phyloP scores from a whole-genome alignment of 2,113 vertebrate species.

The Turnix velox region DNA sequence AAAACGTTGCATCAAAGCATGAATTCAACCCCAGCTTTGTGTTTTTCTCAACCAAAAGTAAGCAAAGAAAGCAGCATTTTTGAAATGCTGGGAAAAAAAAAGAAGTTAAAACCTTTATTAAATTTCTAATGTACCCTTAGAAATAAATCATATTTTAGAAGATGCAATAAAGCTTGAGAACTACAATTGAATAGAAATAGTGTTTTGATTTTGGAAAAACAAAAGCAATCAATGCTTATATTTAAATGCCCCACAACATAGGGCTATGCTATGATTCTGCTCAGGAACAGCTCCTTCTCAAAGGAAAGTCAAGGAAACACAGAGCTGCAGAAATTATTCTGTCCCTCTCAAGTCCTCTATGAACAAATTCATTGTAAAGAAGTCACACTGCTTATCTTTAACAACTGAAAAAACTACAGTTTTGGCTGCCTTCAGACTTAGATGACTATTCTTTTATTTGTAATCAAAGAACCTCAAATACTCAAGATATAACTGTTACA shows the following conservation, averaged over 20 bases:
- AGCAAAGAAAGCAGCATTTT: neutral
- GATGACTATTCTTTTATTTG: neutral
- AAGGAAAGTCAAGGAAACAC: neutral
- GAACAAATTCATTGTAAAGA: neutral
- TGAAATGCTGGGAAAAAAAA: neutral
- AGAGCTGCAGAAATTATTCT: neutral
- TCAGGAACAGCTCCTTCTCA: neutral
- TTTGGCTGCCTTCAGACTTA: neutral
- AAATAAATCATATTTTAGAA: neutral
- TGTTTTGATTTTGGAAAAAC: neutral
- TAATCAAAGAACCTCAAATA: neutral
- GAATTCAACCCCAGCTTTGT: neutral
- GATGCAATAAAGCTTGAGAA: neutral
- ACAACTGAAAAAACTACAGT: neutral
- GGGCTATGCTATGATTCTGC: neutral
- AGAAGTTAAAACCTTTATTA: neutral
- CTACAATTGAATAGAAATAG: neutral
- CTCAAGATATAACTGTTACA: neutral
- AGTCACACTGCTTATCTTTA: neutral
- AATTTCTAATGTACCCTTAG: neutral
- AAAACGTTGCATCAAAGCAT: neutral
- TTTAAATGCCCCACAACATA: neutral
- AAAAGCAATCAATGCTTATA: neutral
- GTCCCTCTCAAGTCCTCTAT: neutral
- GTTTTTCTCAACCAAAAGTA: neutral